Evolutionary conservation across 1,140 invertebrate genomes (phyloP), one percentile per base, ranked within the genome.

Genomic region (Orchesella cincta): DNA sequence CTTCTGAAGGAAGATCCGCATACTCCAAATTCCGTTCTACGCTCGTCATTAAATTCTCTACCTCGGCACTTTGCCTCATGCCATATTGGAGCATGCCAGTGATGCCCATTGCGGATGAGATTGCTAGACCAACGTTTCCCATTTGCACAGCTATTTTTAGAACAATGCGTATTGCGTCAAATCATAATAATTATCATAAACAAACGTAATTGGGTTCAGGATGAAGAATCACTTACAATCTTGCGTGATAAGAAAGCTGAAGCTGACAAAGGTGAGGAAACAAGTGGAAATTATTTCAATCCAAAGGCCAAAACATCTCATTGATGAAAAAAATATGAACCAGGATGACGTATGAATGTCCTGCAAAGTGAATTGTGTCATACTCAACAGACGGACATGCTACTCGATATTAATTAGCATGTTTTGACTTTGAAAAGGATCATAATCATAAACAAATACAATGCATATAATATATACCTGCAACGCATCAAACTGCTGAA

Each of bases 51-150:
- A 88, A 83, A 78, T 84, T 84, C 34, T 84, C 83, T 39, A 83
- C 82, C 51, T 85, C 83, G 1, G 88, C 86, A 79, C 87, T 88
- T 79, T 89, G 88, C 72, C 89, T 81, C 0, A 88, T 28, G 0
- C 92, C 93, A 90, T 92, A 95, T 83, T 95, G 94, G 73, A 94
- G 91, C 86, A 93, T 90, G 1, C 92, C 91, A 28, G 91, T 91
- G 70, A 96, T 85, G 0, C 90, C 88, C 46, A 94, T 91, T 0
- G 90, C 90, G 83, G 94, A 93, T 0, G 93, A 92, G 73, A 96
- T 90, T 0, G 92, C 91, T 57, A 96, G 82, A 28, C 93, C 94
- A 12, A 94, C 92, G 78, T 91, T 88, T 0, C 92, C 92, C n/a
- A 14, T 89, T 91, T 71, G 86, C 82, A 28, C 87, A 83, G 84